These are phyloP conservation scores for Atrichornis clamosus DNA, from an alignment of 2,113 vertebrate genomes.

Conservation along the genomic window DNA sequence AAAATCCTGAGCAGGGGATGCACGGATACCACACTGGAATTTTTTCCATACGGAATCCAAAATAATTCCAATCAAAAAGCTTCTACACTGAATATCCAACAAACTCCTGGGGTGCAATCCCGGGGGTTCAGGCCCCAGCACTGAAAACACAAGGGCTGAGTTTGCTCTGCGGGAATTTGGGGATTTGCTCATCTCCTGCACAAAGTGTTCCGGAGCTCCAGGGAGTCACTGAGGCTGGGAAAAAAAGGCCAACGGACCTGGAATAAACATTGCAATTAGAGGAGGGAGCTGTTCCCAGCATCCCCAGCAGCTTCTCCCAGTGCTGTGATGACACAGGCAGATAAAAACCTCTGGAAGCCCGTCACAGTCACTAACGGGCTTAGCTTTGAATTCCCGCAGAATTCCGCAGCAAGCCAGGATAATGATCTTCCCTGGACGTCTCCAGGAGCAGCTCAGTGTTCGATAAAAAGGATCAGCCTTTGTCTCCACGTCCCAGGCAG, in stretches of 20 bases:
- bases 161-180: neutral
- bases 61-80: too few relatives aligned
- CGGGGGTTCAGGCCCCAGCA: fast-evolving
- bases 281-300: neutral
- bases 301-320: neutral
- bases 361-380: fast-evolving
- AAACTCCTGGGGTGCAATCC: too few relatives aligned
- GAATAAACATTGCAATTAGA: fast-evolving
- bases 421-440: neutral
- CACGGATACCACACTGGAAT: too few relatives aligned
- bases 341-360: neutral
- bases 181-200: neutral
- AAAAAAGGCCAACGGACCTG: neutral
- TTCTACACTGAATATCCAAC: too few relatives aligned
- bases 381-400: fast-evolving
- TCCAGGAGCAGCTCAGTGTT: neutral
- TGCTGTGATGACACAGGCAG: fast-evolving
- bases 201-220: neutral
- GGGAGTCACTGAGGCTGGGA: neutral
- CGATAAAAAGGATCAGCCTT: neutral
- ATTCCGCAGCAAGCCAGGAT: neutral
- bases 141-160: neutral
- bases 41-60: too few relatives aligned
- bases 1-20: too few relatives aligned
- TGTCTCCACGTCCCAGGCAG: neutral